Evolutionary conservation across 2,888 invertebrate species (phyloP), one percentile per base, ranked within the genome.

Genomic region (Laothoe populi): DNA sequence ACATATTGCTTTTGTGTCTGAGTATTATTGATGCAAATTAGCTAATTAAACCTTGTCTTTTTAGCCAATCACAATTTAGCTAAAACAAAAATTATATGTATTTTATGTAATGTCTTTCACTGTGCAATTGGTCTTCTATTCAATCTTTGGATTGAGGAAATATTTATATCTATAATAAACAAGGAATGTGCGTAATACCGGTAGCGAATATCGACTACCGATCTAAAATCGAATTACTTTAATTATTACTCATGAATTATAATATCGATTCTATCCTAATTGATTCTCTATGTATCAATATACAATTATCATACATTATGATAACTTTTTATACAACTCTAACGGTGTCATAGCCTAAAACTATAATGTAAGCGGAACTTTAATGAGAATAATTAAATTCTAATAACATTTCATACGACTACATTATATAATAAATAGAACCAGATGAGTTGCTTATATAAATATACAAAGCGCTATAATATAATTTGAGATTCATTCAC

Each of bases 141-240:
- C 80, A 85, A 87, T 88, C 88, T 90, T 90, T 90, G 91, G 90
- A 86, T 83, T 85, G 82, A 83, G 79, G 76, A 83, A 84, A 79
- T 78, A 77, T 74, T 72, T 75, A 77, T 66, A 66, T 66, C 70
- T 81, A 83, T 71, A 82, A 84, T 75, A 76, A 79, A 78, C 76
- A 69, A 72, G 86, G 86, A 86, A 87, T 90, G 90, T 90, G 88
- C 89, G 88, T 86, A 76, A 69, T 65, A 61, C 67, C 48, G 26
- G 40, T 40, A 49, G 63, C 65, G 59, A 66, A 70, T 63, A 68
- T 69, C 69, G 70, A 67, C 66, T 66, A 49, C 49, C 42, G 40
- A 42, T 31, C 26, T 38, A 26, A 49, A 61, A 53, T 49, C 26
- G 42, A 58, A 53, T 19, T 61, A 61, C 26, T 31, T 61, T 26